phyloP scores from a whole-genome alignment of 2,797 vertebrate genomes.

The Acanthurus leucopareius region DNA sequence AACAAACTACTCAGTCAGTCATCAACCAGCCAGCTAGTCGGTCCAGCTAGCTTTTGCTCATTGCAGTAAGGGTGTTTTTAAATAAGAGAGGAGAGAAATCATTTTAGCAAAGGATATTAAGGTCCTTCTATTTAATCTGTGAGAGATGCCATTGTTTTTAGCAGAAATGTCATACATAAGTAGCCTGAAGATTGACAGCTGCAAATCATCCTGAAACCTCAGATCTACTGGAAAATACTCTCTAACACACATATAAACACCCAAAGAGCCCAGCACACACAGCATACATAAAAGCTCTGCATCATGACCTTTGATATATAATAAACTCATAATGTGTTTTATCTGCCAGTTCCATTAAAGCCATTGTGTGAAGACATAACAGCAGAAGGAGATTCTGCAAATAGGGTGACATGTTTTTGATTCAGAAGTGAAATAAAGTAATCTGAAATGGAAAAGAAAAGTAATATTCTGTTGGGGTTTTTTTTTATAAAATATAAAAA shows the following conservation, averaged over 20 bases:
- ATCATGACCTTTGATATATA: slow-evolving; percentile 13
- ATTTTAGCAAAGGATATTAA: neutral
- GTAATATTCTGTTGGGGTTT: slow-evolving; percentile 7
- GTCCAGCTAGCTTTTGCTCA: neutral
- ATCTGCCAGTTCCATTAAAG: slow-evolving; percentile 27
- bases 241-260: neutral
- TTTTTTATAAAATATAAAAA: slow-evolving; percentile 9
- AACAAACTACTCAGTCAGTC: neutral
- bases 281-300: slow-evolving; percentile 1
- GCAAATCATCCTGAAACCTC: slow-evolving; percentile 35
- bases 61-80: neutral
- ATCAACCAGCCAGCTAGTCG: slow-evolving; percentile 6
- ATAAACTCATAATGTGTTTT: slow-evolving; percentile 21
- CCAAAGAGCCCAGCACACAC: neutral
- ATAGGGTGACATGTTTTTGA: slow-evolving; percentile 11
- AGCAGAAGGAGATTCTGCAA: slow-evolving; percentile 7
- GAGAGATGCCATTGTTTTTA: slow-evolving; percentile 37
- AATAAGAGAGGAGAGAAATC: neutral
- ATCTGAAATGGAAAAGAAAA: slow-evolving; percentile 24
- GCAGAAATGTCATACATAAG: slow-evolving; percentile 49
- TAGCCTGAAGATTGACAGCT: slow-evolving; percentile 51
- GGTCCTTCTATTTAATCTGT: neutral
- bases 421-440: slow-evolving; percentile 29
- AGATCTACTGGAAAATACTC: neutral
- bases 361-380: slow-evolving; percentile 10